Evolutionary conservation across 2,113 vertebrate species (phyloP), one percentile per base, ranked within the genome.

Genomic region (Daphoenositta chrysoptera): DNA sequence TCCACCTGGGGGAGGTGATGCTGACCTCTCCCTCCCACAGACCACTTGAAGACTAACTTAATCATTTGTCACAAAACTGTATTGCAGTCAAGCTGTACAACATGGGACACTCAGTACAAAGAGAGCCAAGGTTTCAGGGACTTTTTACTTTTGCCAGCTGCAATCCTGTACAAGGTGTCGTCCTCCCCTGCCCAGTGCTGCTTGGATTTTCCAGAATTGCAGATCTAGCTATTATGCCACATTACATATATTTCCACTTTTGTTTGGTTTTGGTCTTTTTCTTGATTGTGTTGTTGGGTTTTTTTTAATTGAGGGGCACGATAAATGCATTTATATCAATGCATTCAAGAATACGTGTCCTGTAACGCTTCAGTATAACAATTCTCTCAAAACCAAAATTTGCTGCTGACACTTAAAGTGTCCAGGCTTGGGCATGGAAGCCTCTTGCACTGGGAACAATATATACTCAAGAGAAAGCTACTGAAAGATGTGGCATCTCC

Each of bases 311-410:
- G 51, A 75, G 66, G 3, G 33, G 18, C 42, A 71, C 14, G 42
- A 57, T 8, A 58, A 6, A 31, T 5, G 6, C 16, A 35, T 11
- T 17, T 24, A 11, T 44, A 42, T 40, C 9, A 63, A 42, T 5
- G 27, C 27, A n/a, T 33, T 69, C 45, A 89, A 48, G 35, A 53
- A 65, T 12, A 10, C 4, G 5, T 30, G 14, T 54, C 35, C 33
- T 70, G 14, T 60, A 81, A 80, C 0, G 0, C n/a, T 27, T 48
- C n/a, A 65, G 37, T 30, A 4, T 14, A 83, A 39, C n/a, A 68
- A 48, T 37, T 78, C 24, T 48, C 40, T 72, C 51, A 79, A 91
- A 88, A 80, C 3, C 23, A 45, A 63, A 89, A 65, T 13, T 65
- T n/a, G 33, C 24, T 83, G 58, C 44, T 71, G 56, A 54, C 33